Evolutionary conservation across 1,140 invertebrate genomes (phyloP).

Genomic region (Drosophila kikkawai): DNA sequence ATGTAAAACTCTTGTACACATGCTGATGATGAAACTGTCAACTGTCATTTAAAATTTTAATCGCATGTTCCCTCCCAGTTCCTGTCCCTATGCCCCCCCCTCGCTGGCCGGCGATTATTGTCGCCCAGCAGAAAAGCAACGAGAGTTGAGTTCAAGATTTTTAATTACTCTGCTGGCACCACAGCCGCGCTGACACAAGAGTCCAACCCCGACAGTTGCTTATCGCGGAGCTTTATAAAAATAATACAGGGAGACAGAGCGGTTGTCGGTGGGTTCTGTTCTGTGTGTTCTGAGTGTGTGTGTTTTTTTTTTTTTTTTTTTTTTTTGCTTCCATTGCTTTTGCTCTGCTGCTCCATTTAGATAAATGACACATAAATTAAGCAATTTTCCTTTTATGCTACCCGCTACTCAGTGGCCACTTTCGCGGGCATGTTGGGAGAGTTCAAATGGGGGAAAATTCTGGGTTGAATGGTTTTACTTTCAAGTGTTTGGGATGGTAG

Average conservation of each 20-base stretch:
- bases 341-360: constrained; percentile 74
- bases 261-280: constrained; percentile 48
- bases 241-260: constrained; percentile 29
- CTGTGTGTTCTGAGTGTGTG: constrained; percentile 15
- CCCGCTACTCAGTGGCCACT: constrained; percentile 29
- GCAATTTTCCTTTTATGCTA: constrained; percentile 79
- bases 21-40: constrained; percentile 65
- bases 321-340: constrained; percentile 32
- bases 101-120: constrained; percentile 34
- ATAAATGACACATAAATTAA: constrained; percentile 83
- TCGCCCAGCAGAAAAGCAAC: constrained; percentile 22
- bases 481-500: background rate
- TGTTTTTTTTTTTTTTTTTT: background rate
- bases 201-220: constrained; percentile 43
- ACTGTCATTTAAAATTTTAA: constrained; percentile 67
- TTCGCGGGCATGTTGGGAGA: constrained; percentile 25
- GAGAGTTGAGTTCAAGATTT: constrained; percentile 50
- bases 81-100: constrained; percentile 1
- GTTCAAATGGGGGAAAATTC: background rate
- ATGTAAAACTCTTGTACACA: constrained; percentile 54
- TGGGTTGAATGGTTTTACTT: background rate
- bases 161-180: constrained; percentile 53
- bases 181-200: constrained; percentile 25
- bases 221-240: constrained; percentile 53
- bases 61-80: constrained; percentile 42